Evolutionary conservation across 2,797 vertebrate genomes (phyloP).

Genomic region (Cossypha niveicapilla): DNA sequence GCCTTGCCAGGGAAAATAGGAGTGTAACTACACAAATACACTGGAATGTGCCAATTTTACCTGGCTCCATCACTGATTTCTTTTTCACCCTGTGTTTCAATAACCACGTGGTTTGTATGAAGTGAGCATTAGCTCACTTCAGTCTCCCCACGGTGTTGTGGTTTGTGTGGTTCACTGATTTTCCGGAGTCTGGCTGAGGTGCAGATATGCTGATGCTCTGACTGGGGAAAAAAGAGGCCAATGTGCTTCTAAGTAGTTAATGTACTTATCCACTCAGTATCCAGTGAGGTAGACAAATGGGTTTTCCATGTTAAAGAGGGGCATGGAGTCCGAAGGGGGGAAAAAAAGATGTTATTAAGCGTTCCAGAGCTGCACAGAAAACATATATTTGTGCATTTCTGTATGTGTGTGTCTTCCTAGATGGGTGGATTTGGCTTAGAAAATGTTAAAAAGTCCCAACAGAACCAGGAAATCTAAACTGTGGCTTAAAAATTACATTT

Average conservation of each 20-base stretch:
- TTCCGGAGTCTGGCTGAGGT: not conserved
- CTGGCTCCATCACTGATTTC: not conserved
- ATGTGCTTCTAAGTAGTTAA: not conserved
- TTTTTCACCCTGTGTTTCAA: not conserved
- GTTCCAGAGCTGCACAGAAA: not conserved
- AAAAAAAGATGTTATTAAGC: not conserved
- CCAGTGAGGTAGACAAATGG: not conserved
- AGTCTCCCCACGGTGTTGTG: not conserved
- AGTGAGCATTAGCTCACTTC: not conserved
- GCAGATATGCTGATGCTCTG: not conserved
- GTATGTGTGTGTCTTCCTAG: not conserved
- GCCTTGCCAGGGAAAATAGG: not conserved
- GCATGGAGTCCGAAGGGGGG: not conserved
- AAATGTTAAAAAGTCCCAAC: not conserved
- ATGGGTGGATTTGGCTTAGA: not conserved
- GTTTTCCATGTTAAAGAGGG: not conserved
- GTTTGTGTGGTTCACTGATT: not conserved
- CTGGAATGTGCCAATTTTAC: not conserved
- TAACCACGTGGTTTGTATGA: not conserved
- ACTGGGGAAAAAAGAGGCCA: not conserved
- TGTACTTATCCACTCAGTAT: not conserved
- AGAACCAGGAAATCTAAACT: not conserved
- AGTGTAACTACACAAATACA: not conserved
- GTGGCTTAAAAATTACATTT: not conserved
- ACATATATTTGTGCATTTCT: not conserved